phyloP scores from a whole-genome alignment of 2,113 vertebrate genomes.

The Patagioenas fasciata region DNA sequence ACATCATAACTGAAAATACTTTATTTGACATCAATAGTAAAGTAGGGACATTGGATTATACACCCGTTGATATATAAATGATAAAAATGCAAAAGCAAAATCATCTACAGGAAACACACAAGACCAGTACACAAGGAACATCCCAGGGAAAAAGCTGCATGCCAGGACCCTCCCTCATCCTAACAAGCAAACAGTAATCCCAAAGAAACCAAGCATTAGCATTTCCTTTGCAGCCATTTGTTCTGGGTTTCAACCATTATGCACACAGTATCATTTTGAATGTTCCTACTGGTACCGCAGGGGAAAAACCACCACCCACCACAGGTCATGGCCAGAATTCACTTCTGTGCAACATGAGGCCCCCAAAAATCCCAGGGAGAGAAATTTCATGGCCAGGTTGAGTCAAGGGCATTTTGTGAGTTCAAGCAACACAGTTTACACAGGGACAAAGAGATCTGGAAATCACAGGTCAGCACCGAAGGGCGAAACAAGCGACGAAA shows the following conservation, averaged over 20 bases:
- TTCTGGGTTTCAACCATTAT: background rate
- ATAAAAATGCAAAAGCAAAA: constrained; percentile 43
- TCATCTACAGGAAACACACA: background rate
- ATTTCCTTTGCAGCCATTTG: background rate
- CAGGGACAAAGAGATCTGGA: background rate
- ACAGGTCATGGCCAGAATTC: background rate
- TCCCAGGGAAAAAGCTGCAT: background rate
- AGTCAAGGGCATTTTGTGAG: background rate
- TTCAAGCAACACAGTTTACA: background rate
- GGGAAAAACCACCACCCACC: background rate
- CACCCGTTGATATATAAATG: constrained; percentile 6
- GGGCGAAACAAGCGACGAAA: background rate
- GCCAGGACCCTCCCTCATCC: background rate
- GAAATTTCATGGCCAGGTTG: background rate
- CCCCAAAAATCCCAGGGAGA: background rate
- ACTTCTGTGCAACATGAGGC: background rate
- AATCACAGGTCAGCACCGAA: background rate
- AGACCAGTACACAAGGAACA: background rate
- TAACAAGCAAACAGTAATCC: background rate
- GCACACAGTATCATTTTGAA: background rate
- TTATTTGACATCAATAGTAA: constrained; percentile 62
- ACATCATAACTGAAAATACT: constrained; percentile 66
- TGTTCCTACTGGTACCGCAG: background rate
- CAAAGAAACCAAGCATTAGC: background rate
- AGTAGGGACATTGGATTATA: constrained; percentile 15